phyloP scores from a whole-genome alignment of 1,140 invertebrate genomes.

The Mamestra configurata region DNA sequence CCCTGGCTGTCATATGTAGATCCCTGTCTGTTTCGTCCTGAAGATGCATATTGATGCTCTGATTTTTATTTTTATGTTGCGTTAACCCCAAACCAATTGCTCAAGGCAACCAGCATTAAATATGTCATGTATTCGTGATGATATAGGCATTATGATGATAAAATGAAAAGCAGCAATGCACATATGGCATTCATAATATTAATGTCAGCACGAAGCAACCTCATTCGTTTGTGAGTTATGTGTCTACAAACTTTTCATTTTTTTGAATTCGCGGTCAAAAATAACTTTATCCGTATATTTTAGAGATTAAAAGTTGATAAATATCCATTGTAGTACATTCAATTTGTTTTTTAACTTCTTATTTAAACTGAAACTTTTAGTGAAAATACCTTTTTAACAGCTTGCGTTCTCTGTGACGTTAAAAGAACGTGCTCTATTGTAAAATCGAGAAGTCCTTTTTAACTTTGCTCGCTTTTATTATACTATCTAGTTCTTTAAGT shows the following conservation, averaged over 20 bases:
- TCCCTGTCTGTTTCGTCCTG: too few species aligned
- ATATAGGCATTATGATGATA: too few species aligned
- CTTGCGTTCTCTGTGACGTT: background rate
- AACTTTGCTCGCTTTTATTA: background rate
- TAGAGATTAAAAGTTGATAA: background rate
- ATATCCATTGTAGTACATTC: background rate
- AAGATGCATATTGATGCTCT: too few species aligned
- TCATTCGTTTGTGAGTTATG: conserved; percentile 34
- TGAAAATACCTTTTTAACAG: background rate
- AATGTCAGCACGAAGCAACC: background rate
- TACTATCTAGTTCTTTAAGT: background rate
- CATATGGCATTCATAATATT: conserved; percentile 10
- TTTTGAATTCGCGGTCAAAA: conserved; percentile 14
- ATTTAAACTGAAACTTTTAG: background rate
- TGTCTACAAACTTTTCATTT: conserved; percentile 49
- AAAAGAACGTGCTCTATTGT: background rate
- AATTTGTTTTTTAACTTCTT: conserved; percentile 1
- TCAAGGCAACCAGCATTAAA: too few species aligned
- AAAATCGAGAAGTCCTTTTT: background rate
- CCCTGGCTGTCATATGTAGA: too few species aligned
- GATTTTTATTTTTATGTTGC: too few species aligned
- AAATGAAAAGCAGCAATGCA: background rate
- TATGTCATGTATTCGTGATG: too few species aligned
- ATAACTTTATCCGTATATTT: conserved; percentile 15
- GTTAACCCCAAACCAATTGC: too few species aligned